Evolutionary conservation across 2,888 invertebrate genomes (phyloP), one percentile per base, ranked within the genome.

Genomic region (Drosophila rellima): DNA sequence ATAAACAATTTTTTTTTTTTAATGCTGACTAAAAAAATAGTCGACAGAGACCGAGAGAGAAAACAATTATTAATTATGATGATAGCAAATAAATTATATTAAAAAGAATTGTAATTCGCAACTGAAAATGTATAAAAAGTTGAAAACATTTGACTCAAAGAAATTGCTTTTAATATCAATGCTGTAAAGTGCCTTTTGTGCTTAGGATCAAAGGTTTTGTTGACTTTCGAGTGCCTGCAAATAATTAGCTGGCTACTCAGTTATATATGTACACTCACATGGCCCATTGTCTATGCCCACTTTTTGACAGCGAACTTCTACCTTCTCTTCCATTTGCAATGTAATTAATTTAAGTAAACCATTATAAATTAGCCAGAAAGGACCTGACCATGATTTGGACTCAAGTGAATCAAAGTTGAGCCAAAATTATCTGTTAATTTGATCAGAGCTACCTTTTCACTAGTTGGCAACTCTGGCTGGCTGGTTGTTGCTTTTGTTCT

Each of bases 381-480:
- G 33, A 40, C 44, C 60, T 20, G 35, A 20, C 40, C 33, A 55
- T 42, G 52, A 7, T 42, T 56, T 56, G 45, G 69, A 78, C 80
- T 80, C 80, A 56, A 82, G 74, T 82, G 80, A 83, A 82, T 83
- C 86, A 85, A 85, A 83, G 80, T 65, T 66, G 52, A 83, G 74
- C 75, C 86, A 80, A 85, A 83, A 26, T 59, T 82, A 44, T 51
- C 57, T 60, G 59, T 86, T 82, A 86, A 82, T 83, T 80, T 80
- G 82, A 82, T 86, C 70, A 74, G 64, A 45, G 35, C 23, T 35
- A 33, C 33, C 33, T 55, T 55, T 33, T 7, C 13, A 29, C 20
- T 42, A 15, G 60, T 35, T 55, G 26, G 23, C 15, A 39, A 39
- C 42, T 17, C 54, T 42, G 29, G 54, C 42, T 42, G 29, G 54